Percentiles rank a stretch among this genome's conserved stretches.
Evolutionary conservation across 2,888 invertebrate species (phyloP).

Genomic region (Panopea generosa): DNA sequence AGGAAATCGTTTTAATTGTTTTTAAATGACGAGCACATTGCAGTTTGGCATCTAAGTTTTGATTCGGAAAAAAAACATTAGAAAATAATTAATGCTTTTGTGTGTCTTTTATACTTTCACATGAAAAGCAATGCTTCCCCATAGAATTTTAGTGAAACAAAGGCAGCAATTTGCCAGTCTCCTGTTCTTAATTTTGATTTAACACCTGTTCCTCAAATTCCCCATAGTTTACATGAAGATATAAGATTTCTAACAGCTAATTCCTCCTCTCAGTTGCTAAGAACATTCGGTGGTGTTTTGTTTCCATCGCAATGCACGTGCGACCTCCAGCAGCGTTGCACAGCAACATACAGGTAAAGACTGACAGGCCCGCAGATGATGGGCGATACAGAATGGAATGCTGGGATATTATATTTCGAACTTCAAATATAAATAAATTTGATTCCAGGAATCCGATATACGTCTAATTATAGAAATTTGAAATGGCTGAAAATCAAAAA

Average conservation of each 20-base stretch:
- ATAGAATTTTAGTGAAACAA: no score
- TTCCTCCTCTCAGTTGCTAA: constrained; percentile 23
- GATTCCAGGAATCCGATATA: constrained; percentile 30
- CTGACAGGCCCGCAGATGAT: constrained; percentile 29
- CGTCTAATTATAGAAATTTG: constrained; percentile 1
- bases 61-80: no score
- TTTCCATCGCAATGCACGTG: constrained; percentile 46
- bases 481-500: neutral
- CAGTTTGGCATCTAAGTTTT: no score
- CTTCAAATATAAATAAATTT: constrained; percentile 42
- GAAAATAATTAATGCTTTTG: no score
- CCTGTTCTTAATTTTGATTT: constrained; percentile 34
- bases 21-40: no score
- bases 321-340: constrained; percentile 47
- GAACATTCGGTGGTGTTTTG: constrained; percentile 30
- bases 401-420: constrained; percentile 30
- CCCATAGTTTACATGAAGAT: constrained; percentile 42
- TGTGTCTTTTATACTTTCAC: no score
- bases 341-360: constrained; percentile 33
- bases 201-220: constrained; percentile 43
- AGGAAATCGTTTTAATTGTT: no score
- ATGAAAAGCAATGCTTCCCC: no score
- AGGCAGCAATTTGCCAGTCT: neutral
- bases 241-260: constrained; percentile 39
- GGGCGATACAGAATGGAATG: constrained; percentile 24